Evolutionary conservation across 2,797 vertebrate species (phyloP).

Genomic region (Muraenolepis orangiensis): DNA sequence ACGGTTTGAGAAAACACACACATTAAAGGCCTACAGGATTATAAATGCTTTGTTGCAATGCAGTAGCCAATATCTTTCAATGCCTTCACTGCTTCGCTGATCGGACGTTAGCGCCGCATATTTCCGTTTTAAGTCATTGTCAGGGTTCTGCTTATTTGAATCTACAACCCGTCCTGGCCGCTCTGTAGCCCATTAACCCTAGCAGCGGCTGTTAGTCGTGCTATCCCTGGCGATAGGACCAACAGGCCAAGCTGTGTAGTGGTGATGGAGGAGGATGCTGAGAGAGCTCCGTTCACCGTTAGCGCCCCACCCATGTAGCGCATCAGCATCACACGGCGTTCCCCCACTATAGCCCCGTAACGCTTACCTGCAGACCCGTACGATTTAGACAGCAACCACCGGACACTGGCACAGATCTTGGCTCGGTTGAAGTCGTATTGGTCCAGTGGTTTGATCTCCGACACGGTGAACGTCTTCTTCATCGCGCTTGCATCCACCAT

Average conservation of each 20-base stretch:
- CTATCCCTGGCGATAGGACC: neutral
- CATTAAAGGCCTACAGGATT: neutral
- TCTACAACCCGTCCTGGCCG: neutral
- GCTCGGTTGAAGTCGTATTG: constrained; percentile 83
- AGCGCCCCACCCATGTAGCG: neutral
- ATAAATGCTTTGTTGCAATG: neutral
- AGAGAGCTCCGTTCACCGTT: neutral
- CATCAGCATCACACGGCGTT: neutral
- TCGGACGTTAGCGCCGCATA: too few relatives aligned
- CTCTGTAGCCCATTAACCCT: too few relatives aligned
- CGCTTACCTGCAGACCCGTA: constrained; percentile 80
- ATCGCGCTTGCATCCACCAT: constrained; percentile 76
- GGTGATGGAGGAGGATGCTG: neutral
- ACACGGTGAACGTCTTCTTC: constrained; percentile 79
- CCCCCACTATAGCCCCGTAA: neutral
- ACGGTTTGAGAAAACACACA: neutral
- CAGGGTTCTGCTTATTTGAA: neutral
- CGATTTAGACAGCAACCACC: constrained; percentile 82
- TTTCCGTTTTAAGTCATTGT: neutral
- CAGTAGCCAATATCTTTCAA: neutral
- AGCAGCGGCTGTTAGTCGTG: neutral
- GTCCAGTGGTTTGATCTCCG: constrained; percentile 87
- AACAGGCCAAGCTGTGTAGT: neutral
- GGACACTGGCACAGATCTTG: constrained; percentile 81
- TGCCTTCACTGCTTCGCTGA: too few relatives aligned